phyloP scores from a whole-genome alignment of 2,888 invertebrate species.

The Caenorhabditis sp. region DNA sequence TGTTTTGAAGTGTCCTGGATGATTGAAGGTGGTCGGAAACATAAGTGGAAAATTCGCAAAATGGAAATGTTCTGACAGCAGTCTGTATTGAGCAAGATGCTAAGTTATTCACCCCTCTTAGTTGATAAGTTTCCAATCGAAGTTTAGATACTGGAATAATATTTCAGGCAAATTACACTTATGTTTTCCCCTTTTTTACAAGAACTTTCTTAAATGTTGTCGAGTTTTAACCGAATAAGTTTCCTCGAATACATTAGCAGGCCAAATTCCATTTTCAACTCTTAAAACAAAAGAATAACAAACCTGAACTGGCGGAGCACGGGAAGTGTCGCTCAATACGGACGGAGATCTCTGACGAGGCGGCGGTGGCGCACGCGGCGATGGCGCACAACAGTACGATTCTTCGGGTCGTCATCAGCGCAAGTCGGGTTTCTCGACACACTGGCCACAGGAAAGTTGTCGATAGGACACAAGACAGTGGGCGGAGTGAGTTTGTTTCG shows the following conservation, averaged over 20 bases:
- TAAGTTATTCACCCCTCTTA: too few species aligned
- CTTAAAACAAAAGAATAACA: constrained; percentile 18
- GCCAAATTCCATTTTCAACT: neutral
- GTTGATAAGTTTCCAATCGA: too few species aligned
- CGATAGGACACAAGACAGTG: constrained; percentile 54
- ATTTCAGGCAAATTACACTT: too few species aligned
- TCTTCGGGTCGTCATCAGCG: constrained; percentile 62
- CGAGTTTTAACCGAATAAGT: too few species aligned
- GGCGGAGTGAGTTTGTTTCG: constrained; percentile 61
- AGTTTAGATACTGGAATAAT: too few species aligned
- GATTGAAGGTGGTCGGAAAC: too few species aligned
- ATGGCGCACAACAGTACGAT: constrained; percentile 56
- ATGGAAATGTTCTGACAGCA: too few species aligned
- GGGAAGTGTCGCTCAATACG: constrained; percentile 82
- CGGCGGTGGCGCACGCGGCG: constrained; percentile 45
- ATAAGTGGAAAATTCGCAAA: too few species aligned
- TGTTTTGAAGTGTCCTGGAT: neutral
- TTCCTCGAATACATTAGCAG: too few species aligned
- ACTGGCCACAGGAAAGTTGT: constrained; percentile 57
- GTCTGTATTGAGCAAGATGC: too few species aligned
- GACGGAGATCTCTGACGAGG: constrained; percentile 77
- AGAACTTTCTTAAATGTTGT: too few species aligned
- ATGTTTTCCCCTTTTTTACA: too few species aligned
- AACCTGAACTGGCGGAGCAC: constrained; percentile 81
- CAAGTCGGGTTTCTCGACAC: constrained; percentile 67